Evolutionary conservation across 2,113 vertebrate genomes (phyloP).

Genomic region (Ptilonorhynchus violaceus): DNA sequence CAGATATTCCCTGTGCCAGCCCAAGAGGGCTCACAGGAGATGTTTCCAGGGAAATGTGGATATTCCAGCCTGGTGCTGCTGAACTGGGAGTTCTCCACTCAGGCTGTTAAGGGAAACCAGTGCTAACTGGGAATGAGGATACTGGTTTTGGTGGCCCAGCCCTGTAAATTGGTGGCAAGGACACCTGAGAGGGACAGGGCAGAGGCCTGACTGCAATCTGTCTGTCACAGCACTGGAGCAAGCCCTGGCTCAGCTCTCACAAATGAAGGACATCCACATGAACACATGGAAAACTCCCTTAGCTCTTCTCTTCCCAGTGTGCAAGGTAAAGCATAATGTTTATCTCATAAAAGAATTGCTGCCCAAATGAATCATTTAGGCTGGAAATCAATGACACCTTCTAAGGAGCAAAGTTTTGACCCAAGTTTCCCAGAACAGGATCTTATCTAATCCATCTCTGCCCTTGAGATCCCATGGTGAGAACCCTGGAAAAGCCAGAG

Average conservation of each 20-base stretch:
- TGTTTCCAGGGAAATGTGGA: background rate
- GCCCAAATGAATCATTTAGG: background rate
- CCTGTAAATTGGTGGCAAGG: background rate
- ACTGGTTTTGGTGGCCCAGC: background rate
- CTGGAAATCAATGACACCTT: background rate
- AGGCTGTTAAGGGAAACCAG: background rate
- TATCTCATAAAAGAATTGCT: background rate
- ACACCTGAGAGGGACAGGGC: background rate
- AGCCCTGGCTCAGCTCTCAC: background rate
- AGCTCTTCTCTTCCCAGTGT: background rate
- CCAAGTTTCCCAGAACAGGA: background rate
- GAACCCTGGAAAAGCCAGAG: background rate
- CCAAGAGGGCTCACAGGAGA: background rate
- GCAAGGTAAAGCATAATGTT: background rate
- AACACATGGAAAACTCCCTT: background rate
- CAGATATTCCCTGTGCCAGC: background rate
- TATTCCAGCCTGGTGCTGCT: background rate
- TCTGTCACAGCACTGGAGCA: background rate
- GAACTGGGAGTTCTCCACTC: background rate
- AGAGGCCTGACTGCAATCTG: background rate
- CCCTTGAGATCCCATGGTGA: background rate
- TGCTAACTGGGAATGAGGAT: background rate
- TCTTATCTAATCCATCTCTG: background rate
- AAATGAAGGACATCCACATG: background rate
- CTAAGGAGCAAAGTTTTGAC: background rate